Conservation (phyloP, 2,113 vertebrate species). For the Alaudala cheleensis region DNA sequence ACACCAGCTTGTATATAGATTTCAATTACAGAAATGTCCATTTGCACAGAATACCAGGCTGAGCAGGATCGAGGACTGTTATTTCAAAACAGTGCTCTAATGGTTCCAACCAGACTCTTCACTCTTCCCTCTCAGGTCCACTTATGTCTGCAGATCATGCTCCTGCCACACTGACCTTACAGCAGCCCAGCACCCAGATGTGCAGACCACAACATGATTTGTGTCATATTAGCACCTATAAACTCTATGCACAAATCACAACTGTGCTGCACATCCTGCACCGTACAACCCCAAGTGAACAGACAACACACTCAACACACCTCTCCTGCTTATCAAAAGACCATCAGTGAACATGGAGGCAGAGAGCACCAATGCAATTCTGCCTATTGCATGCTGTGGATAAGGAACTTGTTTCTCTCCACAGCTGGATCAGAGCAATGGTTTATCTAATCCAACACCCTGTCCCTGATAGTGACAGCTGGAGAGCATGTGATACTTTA, state of each 20-base stretch:
- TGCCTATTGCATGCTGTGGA: neutral
- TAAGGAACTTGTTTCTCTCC: neutral
- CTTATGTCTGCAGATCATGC: neutral
- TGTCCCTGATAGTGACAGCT: neutral
- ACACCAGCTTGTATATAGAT: neutral
- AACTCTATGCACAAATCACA: neutral
- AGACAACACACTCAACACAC: rapidly evolving
- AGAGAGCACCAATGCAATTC: neutral
- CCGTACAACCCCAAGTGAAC: neutral
- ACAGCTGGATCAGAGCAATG: neutral
- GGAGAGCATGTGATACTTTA: neutral
- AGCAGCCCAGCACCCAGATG: neutral
- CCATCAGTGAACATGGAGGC: neutral
- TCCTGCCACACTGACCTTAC: neutral
- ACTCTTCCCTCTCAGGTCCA: neutral
- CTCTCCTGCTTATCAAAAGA: neutral
- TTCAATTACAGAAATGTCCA: neutral
- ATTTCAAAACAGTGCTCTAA: neutral
- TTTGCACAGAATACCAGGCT: neutral
- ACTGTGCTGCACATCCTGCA: neutral
- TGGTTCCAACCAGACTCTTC: neutral
- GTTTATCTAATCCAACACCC: neutral
- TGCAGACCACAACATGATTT: neutral
- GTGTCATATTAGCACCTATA: neutral
- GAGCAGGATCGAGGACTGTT: neutral